phyloP scores from a whole-genome alignment of 92 coral and sea anemone species.

The Parazoanthus swiftii region DNA sequence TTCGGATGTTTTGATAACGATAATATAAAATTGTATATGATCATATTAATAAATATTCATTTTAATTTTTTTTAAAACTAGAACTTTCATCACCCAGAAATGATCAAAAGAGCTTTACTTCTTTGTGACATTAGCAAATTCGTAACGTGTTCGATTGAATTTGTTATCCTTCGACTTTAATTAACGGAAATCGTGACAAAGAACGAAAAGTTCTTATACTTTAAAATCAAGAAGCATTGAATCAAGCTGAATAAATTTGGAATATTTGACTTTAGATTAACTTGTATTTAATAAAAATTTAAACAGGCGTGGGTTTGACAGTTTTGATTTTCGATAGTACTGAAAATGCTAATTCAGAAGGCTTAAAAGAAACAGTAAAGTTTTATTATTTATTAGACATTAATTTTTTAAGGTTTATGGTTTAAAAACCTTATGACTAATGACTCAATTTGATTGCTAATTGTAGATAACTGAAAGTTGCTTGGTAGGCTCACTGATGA shows the following conservation, averaged over 20 bases:
- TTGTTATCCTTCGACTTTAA: not conserved
- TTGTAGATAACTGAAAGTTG: no score
- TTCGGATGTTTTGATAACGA: constrained; percentile 13
- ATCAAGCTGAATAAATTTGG: not conserved
- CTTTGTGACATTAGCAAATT: no score
- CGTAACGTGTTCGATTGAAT: not conserved
- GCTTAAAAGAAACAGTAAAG: not conserved
- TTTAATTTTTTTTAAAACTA: not conserved
- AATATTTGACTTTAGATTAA: constrained; percentile 9
- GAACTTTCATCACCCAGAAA: not conserved
- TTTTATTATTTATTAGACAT: not conserved
- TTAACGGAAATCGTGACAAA: not conserved
- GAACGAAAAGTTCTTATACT: not conserved
- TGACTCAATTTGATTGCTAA: no score
- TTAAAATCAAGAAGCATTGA: no score
- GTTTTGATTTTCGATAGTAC: not conserved
- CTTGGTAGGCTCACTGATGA: no score
- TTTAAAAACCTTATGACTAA: no score
- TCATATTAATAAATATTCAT: not conserved
- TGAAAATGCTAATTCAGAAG: not conserved
- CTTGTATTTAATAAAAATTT: not conserved
- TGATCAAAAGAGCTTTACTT: not conserved
- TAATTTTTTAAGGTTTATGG: not conserved
- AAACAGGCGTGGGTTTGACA: constrained; percentile 28
- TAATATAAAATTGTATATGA: not conserved